Base-by-base conservation (phyloP, 2,797 vertebrate genomes). In the Cossypha dichroa region DNA sequence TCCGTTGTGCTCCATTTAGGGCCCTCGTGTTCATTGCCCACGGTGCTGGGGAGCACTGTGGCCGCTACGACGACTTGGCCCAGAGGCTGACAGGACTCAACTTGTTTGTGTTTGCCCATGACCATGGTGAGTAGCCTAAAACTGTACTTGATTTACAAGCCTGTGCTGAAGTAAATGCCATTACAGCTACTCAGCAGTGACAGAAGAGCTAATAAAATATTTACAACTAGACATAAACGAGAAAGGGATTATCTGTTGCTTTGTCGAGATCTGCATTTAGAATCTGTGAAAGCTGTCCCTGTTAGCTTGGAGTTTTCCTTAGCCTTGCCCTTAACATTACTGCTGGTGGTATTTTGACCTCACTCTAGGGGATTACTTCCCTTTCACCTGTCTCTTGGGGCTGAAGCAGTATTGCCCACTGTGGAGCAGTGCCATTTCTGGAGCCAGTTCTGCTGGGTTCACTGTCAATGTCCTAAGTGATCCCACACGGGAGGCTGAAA, bases 1-100 rank as follows among this genome's bases (percentile, higher is more conserved):
- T 91, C 31, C 66, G 17, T 92, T 96, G 80, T 97, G 88, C 79
- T 95, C 92, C 85, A 31, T 90, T 33, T 97, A 99, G 99, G 98
- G 99, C 98, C 23, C 98, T 99, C 51, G 98, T 99, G 94, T 99
- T 99, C 58, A 97, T 99, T 62, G 98, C 94, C 67, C 99, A 99
- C 1, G 99, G 99, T 13, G 99, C 99, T 2, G 99, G 98, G 69
- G 99, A 99, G 93, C 99, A 99, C 94, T 98, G 98, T 34, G 98
- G 99, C 88, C 98, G 98, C 29, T 99, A 99, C 9, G 98, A 98
- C 2, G 99, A 99, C 68, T 96, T 99, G 84, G 99, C 99, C 63
- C 98, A 98, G 97, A 98, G 97, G 95, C 97, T 99, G 97, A 98
- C 97, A 94, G 98, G 98, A 56, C 97, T 98, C 85, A 98, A 98